phyloP scores from a whole-genome alignment of 2,888 invertebrate genomes.

The Mythimna impura region DNA sequence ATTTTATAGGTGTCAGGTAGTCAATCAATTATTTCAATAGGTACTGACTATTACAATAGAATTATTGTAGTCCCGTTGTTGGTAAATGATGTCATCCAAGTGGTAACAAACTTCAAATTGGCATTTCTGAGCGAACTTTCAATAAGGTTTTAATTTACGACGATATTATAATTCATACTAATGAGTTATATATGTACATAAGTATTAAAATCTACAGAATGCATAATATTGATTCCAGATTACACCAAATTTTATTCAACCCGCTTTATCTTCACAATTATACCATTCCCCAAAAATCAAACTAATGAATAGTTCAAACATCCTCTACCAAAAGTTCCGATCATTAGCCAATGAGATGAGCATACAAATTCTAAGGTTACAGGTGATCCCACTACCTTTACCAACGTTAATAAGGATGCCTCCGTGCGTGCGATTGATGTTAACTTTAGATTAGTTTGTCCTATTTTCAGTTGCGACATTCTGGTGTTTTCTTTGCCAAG shows the following conservation, averaged over 20 bases:
- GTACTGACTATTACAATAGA: background rate
- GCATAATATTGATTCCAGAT: too few relatives aligned
- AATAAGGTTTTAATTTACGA: background rate
- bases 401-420: constrained; percentile 59
- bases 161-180: background rate
- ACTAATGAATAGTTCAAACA: constrained; percentile 63
- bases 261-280: background rate
- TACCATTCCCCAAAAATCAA: constrained; percentile 47
- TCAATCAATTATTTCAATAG: constrained; percentile 35
- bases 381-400: constrained; percentile 61
- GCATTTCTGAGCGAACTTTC: background rate
- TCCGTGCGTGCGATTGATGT: constrained; percentile 60
- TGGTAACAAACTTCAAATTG: background rate
- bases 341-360: constrained; percentile 69
- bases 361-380: constrained; percentile 67
- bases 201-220: background rate
- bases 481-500: constrained; percentile 39
- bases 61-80: background rate
- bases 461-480: constrained; percentile 60
- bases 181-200: background rate
- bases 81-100: constrained; percentile 5
- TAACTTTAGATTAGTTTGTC: constrained; percentile 59
- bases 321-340: constrained; percentile 61
- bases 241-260: background rate
- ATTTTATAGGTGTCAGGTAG: constrained; percentile 38